Base-by-base conservation (phyloP, 2,888 invertebrate genomes). In the Eupithecia abbreviata region DNA sequence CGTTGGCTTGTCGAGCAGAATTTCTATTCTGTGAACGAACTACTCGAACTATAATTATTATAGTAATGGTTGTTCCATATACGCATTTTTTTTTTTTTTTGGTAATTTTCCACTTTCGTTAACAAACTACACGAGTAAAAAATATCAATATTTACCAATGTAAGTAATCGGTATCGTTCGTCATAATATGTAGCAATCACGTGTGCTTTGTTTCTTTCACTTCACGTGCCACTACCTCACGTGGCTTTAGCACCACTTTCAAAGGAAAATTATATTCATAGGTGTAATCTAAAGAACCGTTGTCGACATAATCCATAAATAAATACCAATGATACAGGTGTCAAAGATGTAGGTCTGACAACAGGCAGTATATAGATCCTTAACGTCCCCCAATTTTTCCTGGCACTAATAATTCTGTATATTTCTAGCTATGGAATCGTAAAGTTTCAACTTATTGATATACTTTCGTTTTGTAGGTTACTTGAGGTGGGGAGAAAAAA, bases 141-240 rank as follows among this genome's bases (percentile, higher is more conserved):
- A 62, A 62, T 30, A 30, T 30, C 18, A 18, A 30, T 62, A 62
- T 62, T 62, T 62, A 62, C 62, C 18, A 62, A 62, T 10, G 12
- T 18, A 9, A 15, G 55, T 18, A 58, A 18, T 62, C 30, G 30
- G 62, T 30, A 30, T 62, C 30, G 62, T 62, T 62, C 62, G 62
- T 62, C 62, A 62, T 62, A 30, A 62, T 12, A 62, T 62, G 62
- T 18, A 12, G 62, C 62, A 62, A 62, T 62, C 62, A 30, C 62
- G 62, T 62, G 62, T 62, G 62, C 10, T 62, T 62, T 62, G 62
- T 62, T 62, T 62, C 30, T 18, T 30, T 30, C 12, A 62, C 62
- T 30, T 30, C 12, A 62, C 62, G 30, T 30, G 62, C 30, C n/a
- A 62, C 3, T 0, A 62, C 10, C 12, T 58, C 4, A 30, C 62